Evolutionary conservation across 2,888 invertebrate species (phyloP), one percentile per base, ranked within the genome.

Genomic region (Pediacus dermestoides): DNA sequence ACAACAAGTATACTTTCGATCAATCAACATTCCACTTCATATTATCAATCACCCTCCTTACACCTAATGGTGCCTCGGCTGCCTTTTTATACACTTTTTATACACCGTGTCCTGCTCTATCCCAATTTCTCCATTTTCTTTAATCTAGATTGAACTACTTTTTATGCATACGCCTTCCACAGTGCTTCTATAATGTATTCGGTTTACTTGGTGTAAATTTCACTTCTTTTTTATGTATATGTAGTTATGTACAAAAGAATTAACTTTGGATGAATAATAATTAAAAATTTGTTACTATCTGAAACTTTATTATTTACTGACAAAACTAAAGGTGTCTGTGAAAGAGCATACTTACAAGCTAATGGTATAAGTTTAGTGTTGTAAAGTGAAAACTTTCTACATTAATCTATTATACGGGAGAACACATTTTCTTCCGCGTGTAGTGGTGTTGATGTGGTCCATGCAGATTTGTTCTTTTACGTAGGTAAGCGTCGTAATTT

Each of bases 341-440:
- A 55, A 57, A 57, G 52, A 54, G 51, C 44, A 47, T 50, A 52
- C 52, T 54, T 55, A 48, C 52, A 42, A 50, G 55, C 56, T 60
- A 62, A 62, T 62, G 61, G 59, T 55, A 49, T 48, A 61, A 62
- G 56, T 61, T 62, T 53, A 54, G 52, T 52, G 53, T 52, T 55
- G 55, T 56, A 54, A 57, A 59, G 49, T 57, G 54, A 52, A 58
- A 62, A 62, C 58, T 61, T 62, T 60, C 42, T 46, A 57, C 62
- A 62, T 62, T 61, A 62, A 62, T 62, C 60, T 61, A 57, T 61
- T 61, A n/a, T n/a, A 58, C 57, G 57, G 55, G 44, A 53, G 53
- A 52, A 42, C 23, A 23, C 23, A 23, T 23, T 23, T 23, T 23
- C 23, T 23, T 23, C 10, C n/a, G n/a, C n/a, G n/a, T 23, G 23